phyloP scores from a whole-genome alignment of 1,140 invertebrate genomes.

The Drosophila kanapiae region DNA sequence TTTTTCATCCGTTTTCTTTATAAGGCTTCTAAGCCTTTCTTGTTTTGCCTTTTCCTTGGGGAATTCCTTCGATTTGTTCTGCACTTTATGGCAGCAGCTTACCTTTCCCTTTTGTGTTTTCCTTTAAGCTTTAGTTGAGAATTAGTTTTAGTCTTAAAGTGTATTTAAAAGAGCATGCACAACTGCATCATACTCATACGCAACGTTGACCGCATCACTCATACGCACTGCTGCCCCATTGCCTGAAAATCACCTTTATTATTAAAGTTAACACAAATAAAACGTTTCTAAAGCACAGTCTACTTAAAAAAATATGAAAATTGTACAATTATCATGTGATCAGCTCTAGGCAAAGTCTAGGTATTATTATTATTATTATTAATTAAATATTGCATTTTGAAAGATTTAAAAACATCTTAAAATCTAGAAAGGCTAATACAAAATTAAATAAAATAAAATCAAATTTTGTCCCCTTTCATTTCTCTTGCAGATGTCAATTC shows the following conservation, averaged over 20 bases:
- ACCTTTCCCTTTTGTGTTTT: not conserved
- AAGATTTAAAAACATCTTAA: no score
- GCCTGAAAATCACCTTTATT: not conserved
- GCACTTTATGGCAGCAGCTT: slow-evolving; percentile 6
- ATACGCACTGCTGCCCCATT: not conserved
- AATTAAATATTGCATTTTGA: no score
- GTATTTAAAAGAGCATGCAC: not conserved
- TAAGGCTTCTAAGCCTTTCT: slow-evolving; percentile 2
- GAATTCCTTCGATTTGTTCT: slow-evolving; percentile 9
- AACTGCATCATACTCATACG: slow-evolving; percentile 3
- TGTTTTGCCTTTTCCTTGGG: not conserved
- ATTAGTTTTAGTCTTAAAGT: not conserved
- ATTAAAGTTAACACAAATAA: not conserved
- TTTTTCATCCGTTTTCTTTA: slow-evolving; percentile 23
- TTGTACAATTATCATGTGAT: no score
- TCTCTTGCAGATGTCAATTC: slow-evolving; percentile 82
- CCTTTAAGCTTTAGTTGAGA: not conserved
- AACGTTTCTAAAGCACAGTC: no score
- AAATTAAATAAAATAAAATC: not conserved
- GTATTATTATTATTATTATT: no score
- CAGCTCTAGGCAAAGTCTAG: no score
- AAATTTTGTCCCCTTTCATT: not conserved
- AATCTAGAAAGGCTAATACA: no score
- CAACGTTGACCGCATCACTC: not conserved
- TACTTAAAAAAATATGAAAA: no score